Conservation (phyloP, 2,888 invertebrate species). For the Leptothorax acervorum region DNA sequence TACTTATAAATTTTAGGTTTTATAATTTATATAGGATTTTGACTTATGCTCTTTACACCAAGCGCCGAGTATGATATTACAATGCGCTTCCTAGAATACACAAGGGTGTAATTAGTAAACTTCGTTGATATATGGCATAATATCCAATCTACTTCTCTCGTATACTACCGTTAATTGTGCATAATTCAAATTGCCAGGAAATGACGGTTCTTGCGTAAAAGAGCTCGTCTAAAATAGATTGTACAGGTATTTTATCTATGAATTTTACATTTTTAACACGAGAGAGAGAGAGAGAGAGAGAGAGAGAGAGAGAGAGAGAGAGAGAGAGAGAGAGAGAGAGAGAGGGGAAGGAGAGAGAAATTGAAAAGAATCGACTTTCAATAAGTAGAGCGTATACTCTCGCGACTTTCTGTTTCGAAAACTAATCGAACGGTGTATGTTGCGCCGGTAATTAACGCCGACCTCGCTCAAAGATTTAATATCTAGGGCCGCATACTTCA, state of each 20-base stretch:
- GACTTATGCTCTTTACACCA: conserved; percentile 34
- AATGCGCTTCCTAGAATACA: conserved; percentile 46
- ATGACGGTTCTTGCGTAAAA: conserved; percentile 27
- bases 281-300: neutral
- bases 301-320: neutral
- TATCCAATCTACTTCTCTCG: conserved; percentile 45
- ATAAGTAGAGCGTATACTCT: neutral
- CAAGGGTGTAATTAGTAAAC: conserved; percentile 49
- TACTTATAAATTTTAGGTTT: conserved; percentile 5
- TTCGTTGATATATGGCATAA: conserved; percentile 48
- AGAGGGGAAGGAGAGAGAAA: neutral
- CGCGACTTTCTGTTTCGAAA: conserved; percentile 19
- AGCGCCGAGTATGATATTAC: conserved; percentile 37
- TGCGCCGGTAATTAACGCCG: conserved; percentile 41
- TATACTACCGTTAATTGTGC: conserved; percentile 38
- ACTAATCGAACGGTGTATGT: conserved; percentile 24
- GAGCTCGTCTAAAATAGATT: conserved; percentile 9
- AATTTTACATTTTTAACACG: neutral
- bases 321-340: neutral
- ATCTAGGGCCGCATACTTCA: conserved; percentile 44
- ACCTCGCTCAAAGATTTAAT: conserved; percentile 40
- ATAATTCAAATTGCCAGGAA: conserved; percentile 44
- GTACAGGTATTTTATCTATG: neutral
- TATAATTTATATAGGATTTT: conserved; percentile 5
- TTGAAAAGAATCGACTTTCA: conserved; percentile 6